Evolutionary conservation across 2,797 vertebrate species (phyloP), one percentile per base, ranked within the genome.

Genomic region (Danio choprae): DNA sequence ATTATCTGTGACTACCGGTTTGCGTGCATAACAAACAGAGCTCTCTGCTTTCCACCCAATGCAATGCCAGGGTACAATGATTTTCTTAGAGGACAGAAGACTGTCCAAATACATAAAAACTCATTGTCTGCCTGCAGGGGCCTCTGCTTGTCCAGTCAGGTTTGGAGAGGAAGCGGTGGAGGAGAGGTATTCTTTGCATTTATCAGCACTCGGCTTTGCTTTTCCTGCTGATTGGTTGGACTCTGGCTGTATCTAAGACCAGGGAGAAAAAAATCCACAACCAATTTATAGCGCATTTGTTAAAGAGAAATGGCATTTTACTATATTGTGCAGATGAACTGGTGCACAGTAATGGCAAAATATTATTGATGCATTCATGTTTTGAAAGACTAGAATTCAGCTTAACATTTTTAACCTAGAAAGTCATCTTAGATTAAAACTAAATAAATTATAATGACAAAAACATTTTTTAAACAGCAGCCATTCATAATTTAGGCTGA

Each of bases 41-140:
- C 20, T 62, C 69, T 44, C 76, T 50, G 58, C 15, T 53, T 41
- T 76, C 60, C 64, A 56, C 55, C 63, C 50, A 79, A 43, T 82
- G 63, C 59, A 82, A 79, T 44, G 43, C 69, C 70, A 83, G 72
- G 60, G 59, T 72, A 46, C 76, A 83, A 77, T 64, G 62, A 85
- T 84, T 81, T 86, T 79, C 77, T 83, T 44, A 69, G 41, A 84
- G 87, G 85, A 86, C 87, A 81, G 86, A 77, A 83, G 82, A 86
- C 80, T 87, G 88, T 89, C 87, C 83, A 86, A 91, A 87, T 85
- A 79, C 79, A 89, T 87, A 87, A 89, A 87, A 83, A 79, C 53
- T 90, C 86, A 89, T 73, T 76, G 88, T 76, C 81, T 85, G 83
- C 87, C 91, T 88, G 77, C 79, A 84, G 87, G 29, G 89, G 84